Evolutionary conservation across 2,797 vertebrate genomes (phyloP).

Genomic region (Pelobates cultripes): DNA sequence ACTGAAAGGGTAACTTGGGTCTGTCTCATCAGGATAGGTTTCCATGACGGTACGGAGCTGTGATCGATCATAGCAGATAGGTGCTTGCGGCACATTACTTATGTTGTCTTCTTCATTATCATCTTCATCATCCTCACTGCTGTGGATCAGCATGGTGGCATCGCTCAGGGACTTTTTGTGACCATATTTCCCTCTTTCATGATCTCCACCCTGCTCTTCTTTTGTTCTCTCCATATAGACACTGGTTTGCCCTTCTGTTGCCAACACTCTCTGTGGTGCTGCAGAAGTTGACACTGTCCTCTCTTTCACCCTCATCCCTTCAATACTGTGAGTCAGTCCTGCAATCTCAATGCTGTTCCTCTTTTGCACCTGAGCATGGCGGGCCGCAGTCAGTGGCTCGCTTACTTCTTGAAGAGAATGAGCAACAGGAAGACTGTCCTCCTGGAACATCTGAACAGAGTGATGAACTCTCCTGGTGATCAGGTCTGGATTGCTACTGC

Average conservation of each 20-base stretch:
- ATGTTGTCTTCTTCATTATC: slow-evolving; percentile 81
- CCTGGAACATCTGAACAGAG: slow-evolving; percentile 98
- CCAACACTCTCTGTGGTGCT: slow-evolving; percentile 62
- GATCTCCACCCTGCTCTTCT: slow-evolving; percentile 67
- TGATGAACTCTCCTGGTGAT: slow-evolving; percentile 94
- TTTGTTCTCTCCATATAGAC: slow-evolving; percentile 79
- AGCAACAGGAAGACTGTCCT: slow-evolving; percentile 94
- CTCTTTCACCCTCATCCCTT: slow-evolving; percentile 90
- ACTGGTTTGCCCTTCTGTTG: slow-evolving; percentile 80
- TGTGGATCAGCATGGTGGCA: slow-evolving; percentile 97
- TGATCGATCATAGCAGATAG: slow-evolving; percentile 65
- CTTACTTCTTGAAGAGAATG: slow-evolving; percentile 97
- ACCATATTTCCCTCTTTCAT: slow-evolving; percentile 77
- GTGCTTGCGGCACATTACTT: slow-evolving; percentile 65
- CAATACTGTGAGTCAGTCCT: slow-evolving; percentile 83
- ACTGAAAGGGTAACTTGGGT: slow-evolving; percentile 76
- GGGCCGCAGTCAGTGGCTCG: slow-evolving; percentile 82
- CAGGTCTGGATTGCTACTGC: slow-evolving; percentile 95
- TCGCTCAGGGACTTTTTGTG: slow-evolving; percentile 96
- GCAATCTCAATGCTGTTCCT: slow-evolving; percentile 95
- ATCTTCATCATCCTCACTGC: slow-evolving; percentile 92
- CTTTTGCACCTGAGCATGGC: slow-evolving; percentile 83
- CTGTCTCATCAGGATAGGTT: slow-evolving; percentile 75
- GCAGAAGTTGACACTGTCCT: slow-evolving; percentile 82
- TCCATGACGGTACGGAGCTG: slow-evolving; percentile 72